Evolutionary conservation across 1,140 invertebrate species (phyloP).

Genomic region (Marisa cornuarietis): DNA sequence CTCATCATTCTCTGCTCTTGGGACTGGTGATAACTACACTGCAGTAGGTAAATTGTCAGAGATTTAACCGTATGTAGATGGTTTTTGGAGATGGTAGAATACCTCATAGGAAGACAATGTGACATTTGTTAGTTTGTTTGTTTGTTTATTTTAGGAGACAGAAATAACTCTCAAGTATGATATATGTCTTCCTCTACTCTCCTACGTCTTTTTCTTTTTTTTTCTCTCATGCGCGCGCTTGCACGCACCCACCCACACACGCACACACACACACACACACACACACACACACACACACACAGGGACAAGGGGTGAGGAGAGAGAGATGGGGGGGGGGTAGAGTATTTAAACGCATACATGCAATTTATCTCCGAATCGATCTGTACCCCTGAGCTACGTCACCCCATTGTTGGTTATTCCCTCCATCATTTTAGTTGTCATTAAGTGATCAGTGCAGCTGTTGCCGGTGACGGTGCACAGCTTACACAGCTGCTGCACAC

Average conservation of each 20-base stretch:
- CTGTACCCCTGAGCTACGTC: not conserved
- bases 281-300: too few species aligned
- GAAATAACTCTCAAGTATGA: not conserved
- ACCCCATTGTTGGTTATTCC: not conserved
- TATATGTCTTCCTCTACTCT: not conserved
- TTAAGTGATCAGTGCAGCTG: too few species aligned
- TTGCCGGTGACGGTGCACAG: too few species aligned
- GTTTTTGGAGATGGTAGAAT: too few species aligned
- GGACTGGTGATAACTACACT: not conserved
- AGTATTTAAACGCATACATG: not conserved
- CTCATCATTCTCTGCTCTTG: not conserved
- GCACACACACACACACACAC: not conserved
- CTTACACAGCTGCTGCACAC: too few species aligned
- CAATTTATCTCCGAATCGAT: not conserved
- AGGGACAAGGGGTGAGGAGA: not conserved
- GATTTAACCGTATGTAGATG: not conserved
- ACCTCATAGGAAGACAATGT: too few species aligned
- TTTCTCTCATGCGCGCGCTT: not conserved
- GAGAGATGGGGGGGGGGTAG: not conserved
- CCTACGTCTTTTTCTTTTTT: not conserved
- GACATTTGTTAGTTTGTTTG: too few species aligned
- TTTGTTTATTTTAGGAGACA: not conserved
- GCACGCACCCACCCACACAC: constrained; percentile 6
- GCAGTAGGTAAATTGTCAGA: not conserved
- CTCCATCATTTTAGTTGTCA: too few species aligned